Evolutionary conservation across 2,113 vertebrate genomes (phyloP).

Genomic region (Isurus oxyrinchus): DNA sequence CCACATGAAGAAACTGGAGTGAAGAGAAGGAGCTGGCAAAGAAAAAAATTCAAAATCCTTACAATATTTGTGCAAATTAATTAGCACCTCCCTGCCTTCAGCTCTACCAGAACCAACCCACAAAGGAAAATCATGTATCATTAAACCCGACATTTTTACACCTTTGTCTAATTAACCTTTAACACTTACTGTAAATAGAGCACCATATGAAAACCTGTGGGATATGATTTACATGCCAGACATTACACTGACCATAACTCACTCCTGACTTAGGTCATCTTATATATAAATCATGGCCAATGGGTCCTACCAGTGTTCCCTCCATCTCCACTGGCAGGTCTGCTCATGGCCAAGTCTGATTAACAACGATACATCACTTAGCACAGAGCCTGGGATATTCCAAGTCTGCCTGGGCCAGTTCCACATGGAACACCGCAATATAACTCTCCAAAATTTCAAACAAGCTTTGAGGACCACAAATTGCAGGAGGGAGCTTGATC

Average conservation of each 20-base stretch:
- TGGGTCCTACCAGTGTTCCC: background rate
- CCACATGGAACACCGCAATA: background rate
- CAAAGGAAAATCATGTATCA: slow-evolving; percentile 28
- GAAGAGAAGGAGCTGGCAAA: background rate
- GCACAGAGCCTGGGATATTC: background rate
- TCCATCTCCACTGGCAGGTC: background rate
- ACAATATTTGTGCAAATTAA: background rate
- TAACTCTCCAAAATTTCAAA: background rate
- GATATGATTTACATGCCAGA: slow-evolving; percentile 17
- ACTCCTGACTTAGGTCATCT: background rate
- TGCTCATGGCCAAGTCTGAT: background rate
- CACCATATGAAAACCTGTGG: background rate
- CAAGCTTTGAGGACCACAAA: background rate
- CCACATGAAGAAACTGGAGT: background rate
- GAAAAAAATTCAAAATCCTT: background rate
- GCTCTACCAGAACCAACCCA: slow-evolving; percentile 17
- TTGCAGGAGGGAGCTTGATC: background rate
- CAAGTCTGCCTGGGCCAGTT: background rate
- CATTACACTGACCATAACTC: background rate
- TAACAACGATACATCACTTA: background rate
- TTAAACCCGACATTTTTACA: slow-evolving; percentile 34
- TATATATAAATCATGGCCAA: background rate
- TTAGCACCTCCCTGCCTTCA: slow-evolving; percentile 13
- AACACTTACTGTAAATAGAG: slow-evolving; percentile 17
- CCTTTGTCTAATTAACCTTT: slow-evolving; percentile 30